These are phyloP conservation scores for Trissoscelio sp. DNA, from an alignment of 2,888 invertebrate species.

Conservation along the genomic window DNA sequence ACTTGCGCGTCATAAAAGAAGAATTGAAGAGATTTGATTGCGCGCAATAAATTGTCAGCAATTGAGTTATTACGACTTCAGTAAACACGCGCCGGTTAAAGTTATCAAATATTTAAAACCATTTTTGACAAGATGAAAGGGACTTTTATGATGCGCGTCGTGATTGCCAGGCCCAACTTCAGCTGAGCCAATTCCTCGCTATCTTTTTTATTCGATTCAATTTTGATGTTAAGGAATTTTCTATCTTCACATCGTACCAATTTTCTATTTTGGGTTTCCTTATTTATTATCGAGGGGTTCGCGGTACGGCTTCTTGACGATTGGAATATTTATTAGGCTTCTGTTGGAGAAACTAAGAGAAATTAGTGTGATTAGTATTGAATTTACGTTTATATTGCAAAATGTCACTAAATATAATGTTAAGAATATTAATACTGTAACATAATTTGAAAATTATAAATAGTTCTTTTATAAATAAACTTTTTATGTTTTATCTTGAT, in stretches of 20 bases:
- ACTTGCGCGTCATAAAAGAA: conserved; percentile 31
- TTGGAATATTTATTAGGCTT: conserved; percentile 1
- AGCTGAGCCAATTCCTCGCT: not conserved
- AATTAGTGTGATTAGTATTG: too few relatives aligned
- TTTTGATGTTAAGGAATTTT: too few relatives aligned
- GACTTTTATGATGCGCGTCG: conserved; percentile 1
- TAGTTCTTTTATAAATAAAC: too few relatives aligned
- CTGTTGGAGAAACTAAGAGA: not conserved
- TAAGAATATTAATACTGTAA: too few relatives aligned
- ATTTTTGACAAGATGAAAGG: conserved; percentile 27
- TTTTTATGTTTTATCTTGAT: too few relatives aligned
- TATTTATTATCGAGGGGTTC: not conserved
- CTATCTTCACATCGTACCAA: not conserved
- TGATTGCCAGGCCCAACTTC: conserved; percentile 1
- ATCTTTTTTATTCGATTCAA: not conserved
- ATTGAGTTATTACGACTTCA: conserved; percentile 33
- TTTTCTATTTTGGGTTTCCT: not conserved
- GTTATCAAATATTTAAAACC: conserved; percentile 43
- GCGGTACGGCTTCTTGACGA: too few relatives aligned
- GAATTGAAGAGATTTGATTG: conserved; percentile 48
- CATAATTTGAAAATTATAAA: too few relatives aligned
- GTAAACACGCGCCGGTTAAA: conserved; percentile 17
- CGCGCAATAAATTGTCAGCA: conserved; percentile 40
- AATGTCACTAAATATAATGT: too few relatives aligned
- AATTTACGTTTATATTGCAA: too few relatives aligned